Evolutionary conservation across 2,888 invertebrate species (phyloP), one percentile per base, ranked within the genome.

Genomic region (Minunthozetes semirufus): DNA sequence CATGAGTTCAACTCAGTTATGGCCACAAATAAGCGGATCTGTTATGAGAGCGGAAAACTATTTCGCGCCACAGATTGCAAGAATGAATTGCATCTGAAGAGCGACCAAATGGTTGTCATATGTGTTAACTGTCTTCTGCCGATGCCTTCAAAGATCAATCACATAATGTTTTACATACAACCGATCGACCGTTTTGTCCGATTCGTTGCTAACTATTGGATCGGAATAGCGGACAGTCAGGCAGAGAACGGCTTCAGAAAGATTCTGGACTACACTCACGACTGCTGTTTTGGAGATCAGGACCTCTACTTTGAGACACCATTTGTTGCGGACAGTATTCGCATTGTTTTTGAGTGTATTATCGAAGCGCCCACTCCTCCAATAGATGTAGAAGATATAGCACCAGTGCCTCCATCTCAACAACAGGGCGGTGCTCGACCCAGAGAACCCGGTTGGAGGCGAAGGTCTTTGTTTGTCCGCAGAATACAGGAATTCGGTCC

Each of bases 81-180:
- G 0, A 48, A 25, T 25, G 70, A 46, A 5, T 22, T 70, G 11
- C 70, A 70, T 22, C 11, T 46, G 22, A 19, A 17, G 17, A 46
- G 11, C 17, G 70, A 70, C 25, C 46, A 48, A 13, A 15, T 8
- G 17, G 46, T 70, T 13, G 42, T 46, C 38, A 22, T 70, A 5
- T 70, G 25, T 22, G 25, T 70, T 13, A 70, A 22, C 17, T 70
- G 70, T 48, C 5, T 70, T 42, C 70, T 70, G 15, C 48, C 70
- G 27, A 70, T 70, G 70, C 70, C 70, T n/a, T 38, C 70, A 8
- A 70, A 70, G 38, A 27, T 70, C 70, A 70, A 70, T 70, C 70
- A 70, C 38, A 17, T 70, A 17, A 46, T 70, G 70, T 70, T 70
- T 22, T 19, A n/a, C 11, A 46, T 70, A 19, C 19, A 48, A 25